A percentile compares a stretch with the other conserved stretches of the same genome.
Conservation (phyloP, 2,888 invertebrate genomes). For the Gymnoscelis rufifasciata region DNA sequence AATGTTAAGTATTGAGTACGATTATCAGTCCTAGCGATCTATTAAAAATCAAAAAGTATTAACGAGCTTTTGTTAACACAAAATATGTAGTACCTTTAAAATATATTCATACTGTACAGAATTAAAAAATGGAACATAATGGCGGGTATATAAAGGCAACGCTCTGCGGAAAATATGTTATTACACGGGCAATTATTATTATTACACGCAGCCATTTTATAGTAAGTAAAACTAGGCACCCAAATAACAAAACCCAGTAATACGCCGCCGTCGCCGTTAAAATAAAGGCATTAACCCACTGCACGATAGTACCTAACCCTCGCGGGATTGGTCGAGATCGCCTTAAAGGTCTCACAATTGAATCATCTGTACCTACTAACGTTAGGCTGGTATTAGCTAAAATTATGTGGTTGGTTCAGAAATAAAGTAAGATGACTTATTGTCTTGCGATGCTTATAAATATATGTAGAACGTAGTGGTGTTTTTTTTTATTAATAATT, state of each 20-base stretch:
- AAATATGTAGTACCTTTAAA: too few species aligned
- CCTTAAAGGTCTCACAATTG: slow-evolving; percentile 36
- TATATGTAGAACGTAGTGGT: too few species aligned
- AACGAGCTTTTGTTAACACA: too few species aligned
- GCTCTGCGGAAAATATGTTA: too few species aligned
- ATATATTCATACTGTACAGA: too few species aligned
- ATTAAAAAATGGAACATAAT: too few species aligned
- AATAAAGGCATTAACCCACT: slow-evolving; percentile 4
- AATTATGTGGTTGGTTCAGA: background rate
- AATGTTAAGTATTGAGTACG: background rate
- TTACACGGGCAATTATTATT: background rate
- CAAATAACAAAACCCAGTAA: background rate
- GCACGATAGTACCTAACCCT: background rate
- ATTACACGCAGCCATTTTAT: background rate
- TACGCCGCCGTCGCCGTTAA: background rate
- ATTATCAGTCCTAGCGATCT: too few species aligned
- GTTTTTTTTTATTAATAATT: too few species aligned
- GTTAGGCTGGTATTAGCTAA: slow-evolving; percentile 29
- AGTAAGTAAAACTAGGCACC: background rate
- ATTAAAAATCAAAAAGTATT: too few species aligned
- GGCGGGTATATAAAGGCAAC: too few species aligned
- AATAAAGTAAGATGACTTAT: too few species aligned
- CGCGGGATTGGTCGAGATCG: slow-evolving; percentile 30
- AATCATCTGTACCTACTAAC: slow-evolving; percentile 40
- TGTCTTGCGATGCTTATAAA: too few species aligned